These are phyloP conservation scores for Spheniscus humboldti DNA, from an alignment of 2,797 vertebrate genomes.

Conservation along the genomic window DNA sequence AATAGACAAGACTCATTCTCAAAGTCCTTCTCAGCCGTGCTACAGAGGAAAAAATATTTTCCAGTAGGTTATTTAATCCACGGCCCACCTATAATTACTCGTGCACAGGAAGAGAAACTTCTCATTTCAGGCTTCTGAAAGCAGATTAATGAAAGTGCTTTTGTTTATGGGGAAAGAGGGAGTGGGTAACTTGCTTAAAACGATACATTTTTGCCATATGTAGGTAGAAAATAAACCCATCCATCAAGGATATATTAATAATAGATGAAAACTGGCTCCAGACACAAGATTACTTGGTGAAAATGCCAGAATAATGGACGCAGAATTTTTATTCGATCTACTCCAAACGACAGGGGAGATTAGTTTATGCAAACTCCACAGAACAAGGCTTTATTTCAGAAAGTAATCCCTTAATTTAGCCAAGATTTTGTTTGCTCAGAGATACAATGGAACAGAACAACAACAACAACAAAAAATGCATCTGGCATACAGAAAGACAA, in stretches of 20 bases:
- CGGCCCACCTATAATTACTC: not conserved
- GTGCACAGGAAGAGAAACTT: conserved; percentile 22
- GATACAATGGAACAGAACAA: not conserved
- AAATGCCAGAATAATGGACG: conserved; percentile 40
- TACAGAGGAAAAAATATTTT: not conserved
- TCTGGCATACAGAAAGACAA: conserved; percentile 29
- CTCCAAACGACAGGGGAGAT: conserved; percentile 44
- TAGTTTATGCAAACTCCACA: conserved; percentile 52
- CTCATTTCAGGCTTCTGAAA: conserved; percentile 20
- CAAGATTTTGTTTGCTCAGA: conserved; percentile 55
- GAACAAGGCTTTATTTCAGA: conserved; percentile 51
- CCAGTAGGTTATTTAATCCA: conserved; percentile 20
- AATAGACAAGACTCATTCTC: not conserved
- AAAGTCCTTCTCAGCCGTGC: not conserved
- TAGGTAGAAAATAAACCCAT: conserved; percentile 51
- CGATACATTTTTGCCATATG: conserved; percentile 2
- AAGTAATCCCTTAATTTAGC: conserved; percentile 59
- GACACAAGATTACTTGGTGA: conserved; percentile 46
- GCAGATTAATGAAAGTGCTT: conserved; percentile 41
- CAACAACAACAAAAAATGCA: not conserved
- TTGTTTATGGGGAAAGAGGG: conserved; percentile 18
- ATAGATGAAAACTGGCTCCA: conserved; percentile 59
- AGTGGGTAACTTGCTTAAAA: conserved; percentile 25
- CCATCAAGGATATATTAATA: conserved; percentile 57
- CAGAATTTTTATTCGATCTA: conserved; percentile 38